These are phyloP conservation scores for Micoletzkya japonica DNA, from an alignment of 2,888 invertebrate genomes.

Conservation along the genomic window DNA sequence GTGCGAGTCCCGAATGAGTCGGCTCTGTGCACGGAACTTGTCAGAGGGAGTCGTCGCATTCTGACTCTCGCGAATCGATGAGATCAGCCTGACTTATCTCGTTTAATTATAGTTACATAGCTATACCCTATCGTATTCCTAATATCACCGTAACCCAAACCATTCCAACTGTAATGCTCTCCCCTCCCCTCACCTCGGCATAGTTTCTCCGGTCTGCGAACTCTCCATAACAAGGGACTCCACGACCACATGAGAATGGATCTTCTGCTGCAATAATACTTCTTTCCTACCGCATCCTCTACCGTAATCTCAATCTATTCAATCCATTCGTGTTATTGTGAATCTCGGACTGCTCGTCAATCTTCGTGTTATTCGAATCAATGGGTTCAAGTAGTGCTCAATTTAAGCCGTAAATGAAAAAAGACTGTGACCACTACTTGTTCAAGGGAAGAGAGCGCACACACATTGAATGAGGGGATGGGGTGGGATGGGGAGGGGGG, in stretches of 20 bases:
- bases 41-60: slow-evolving; percentile 41
- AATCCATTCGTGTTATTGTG: slow-evolving; percentile 1
- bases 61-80: slow-evolving; percentile 50
- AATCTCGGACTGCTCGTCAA: neutral
- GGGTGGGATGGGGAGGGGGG: neutral
- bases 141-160: neutral
- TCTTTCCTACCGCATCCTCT: slow-evolving; percentile 7
- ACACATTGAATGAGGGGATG: neutral
- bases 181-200: slow-evolving; percentile 57
- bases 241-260: slow-evolving; percentile 35
- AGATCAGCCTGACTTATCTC: slow-evolving; percentile 41
- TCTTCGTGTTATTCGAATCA: neutral
- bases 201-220: slow-evolving; percentile 64
- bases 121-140: neutral
- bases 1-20: slow-evolving; percentile 58
- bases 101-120: neutral
- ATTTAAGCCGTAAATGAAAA: too few relatives aligned
- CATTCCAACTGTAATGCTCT: neutral
- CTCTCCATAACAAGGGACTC: slow-evolving; percentile 65
- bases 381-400: neutral
- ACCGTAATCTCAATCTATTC: slow-evolving; percentile 17
- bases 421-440: too few relatives aligned
- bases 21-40: slow-evolving; percentile 56
- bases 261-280: slow-evolving; percentile 43
- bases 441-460: neutral